These are phyloP conservation scores for Macrosiphum euphorbiae DNA, from an alignment of 2,888 invertebrate species.

Conservation along the genomic window DNA sequence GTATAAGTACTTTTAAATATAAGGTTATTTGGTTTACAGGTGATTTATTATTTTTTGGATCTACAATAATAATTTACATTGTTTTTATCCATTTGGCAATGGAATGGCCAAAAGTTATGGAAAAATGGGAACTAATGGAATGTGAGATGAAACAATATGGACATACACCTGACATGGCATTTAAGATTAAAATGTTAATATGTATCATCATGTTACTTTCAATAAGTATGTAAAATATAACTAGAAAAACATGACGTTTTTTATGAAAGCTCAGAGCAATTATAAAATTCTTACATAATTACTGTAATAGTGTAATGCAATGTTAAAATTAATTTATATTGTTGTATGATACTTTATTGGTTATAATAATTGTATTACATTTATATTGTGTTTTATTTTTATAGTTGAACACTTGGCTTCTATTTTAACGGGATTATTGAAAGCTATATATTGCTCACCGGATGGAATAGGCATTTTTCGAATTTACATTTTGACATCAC, in stretches of 20 bases:
- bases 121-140: constrained; percentile 70
- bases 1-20: neutral
- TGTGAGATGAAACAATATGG: constrained; percentile 69
- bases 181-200: constrained; percentile 69
- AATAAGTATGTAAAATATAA: constrained; percentile 68
- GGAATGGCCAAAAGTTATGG: constrained; percentile 73
- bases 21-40: constrained; percentile 68
- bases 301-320: neutral
- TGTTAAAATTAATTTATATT: neutral
- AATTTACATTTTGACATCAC: constrained; percentile 69
- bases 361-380: neutral
- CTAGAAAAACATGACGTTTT: neutral
- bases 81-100: constrained; percentile 73
- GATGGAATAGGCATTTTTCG: constrained; percentile 68
- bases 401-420: constrained; percentile 77
- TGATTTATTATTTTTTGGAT: constrained; percentile 74
- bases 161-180: constrained; percentile 68
- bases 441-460: constrained; percentile 71
- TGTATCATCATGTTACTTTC: constrained; percentile 69
- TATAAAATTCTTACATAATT: neutral
- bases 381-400: constrained; percentile 59
- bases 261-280: neutral
- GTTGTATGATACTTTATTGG: neutral
- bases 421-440: constrained; percentile 74
- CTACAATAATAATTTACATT: constrained; percentile 73